Conservation (phyloP, 2,797 vertebrate species). For the Huso huso region DNA sequence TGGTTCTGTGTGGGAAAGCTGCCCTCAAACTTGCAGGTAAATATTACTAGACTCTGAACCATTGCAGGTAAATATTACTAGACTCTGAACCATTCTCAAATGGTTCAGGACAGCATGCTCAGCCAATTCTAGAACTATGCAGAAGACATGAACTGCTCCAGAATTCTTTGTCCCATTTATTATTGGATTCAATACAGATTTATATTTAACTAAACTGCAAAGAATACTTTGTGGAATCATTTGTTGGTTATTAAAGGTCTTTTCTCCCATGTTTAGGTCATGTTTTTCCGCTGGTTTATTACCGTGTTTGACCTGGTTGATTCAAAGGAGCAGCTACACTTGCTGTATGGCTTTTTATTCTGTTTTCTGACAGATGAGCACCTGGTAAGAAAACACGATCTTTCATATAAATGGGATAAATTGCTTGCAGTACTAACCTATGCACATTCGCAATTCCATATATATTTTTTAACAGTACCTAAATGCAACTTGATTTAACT, state of each 20-base stretch:
- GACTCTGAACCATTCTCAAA: not conserved
- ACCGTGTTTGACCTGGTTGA: slow-evolving; percentile 88
- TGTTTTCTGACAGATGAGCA: slow-evolving; percentile 73
- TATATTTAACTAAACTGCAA: too few relatives aligned
- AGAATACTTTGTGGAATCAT: too few relatives aligned
- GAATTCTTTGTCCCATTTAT: too few relatives aligned
- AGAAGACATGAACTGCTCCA: too few relatives aligned
- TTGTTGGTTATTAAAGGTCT: not conserved
- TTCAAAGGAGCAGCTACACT: slow-evolving; percentile 71
- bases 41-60: not conserved
- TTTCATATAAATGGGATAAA: too few relatives aligned
- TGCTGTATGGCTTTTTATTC: slow-evolving; percentile 89
- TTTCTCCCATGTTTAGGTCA: slow-evolving; percentile 53
- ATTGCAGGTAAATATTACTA: slow-evolving; percentile 63
- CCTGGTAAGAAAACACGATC: slow-evolving; percentile 59
- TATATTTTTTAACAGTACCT: too few relatives aligned
- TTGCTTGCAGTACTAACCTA: too few relatives aligned
- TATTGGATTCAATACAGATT: too few relatives aligned
- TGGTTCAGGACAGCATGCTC: too few relatives aligned
- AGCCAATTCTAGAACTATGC: too few relatives aligned
- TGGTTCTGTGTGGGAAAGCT: slow-evolving; percentile 73
- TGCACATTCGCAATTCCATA: too few relatives aligned
- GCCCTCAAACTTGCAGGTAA: slow-evolving; percentile 70
- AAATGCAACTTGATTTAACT: too few relatives aligned
- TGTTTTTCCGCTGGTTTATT: slow-evolving; percentile 87